Percentiles rank a stretch among this genome's conserved stretches.
Evolutionary conservation across 2,113 vertebrate species (phyloP).

Genomic region (Ochotona princeps): DNA sequence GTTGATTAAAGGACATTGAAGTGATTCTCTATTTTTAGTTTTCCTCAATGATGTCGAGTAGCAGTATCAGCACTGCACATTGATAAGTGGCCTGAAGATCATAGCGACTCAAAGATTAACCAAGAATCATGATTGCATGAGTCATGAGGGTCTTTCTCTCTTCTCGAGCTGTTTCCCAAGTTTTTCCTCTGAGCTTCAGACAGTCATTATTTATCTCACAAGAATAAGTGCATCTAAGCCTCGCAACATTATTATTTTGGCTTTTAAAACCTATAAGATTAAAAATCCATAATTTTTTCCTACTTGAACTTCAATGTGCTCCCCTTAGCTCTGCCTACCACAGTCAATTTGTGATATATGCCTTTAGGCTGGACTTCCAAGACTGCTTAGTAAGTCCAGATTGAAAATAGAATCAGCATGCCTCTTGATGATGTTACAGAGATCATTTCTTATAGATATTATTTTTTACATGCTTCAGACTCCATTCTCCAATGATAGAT

Average conservation of each 20-base stretch:
- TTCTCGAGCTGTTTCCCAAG: background rate
- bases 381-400: background rate
- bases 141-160: background rate
- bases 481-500: too few relatives aligned
- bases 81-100: background rate
- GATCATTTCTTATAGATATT: background rate
- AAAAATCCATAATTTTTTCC: background rate
- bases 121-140: background rate
- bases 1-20: background rate
- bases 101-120: background rate
- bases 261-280: background rate
- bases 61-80: background rate
- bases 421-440: background rate
- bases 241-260: background rate
- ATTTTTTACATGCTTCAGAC: background rate
- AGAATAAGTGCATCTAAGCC: slow-evolving; percentile 13
- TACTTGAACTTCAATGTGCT: background rate
- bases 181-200: background rate
- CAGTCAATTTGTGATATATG: background rate
- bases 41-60: background rate
- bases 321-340: background rate
- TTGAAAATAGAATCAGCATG: background rate
- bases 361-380: fast-evolving
- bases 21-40: background rate
- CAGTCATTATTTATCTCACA: background rate